Evolutionary conservation across 2,113 vertebrate genomes (phyloP).

Genomic region (Semnornis frantzii): DNA sequence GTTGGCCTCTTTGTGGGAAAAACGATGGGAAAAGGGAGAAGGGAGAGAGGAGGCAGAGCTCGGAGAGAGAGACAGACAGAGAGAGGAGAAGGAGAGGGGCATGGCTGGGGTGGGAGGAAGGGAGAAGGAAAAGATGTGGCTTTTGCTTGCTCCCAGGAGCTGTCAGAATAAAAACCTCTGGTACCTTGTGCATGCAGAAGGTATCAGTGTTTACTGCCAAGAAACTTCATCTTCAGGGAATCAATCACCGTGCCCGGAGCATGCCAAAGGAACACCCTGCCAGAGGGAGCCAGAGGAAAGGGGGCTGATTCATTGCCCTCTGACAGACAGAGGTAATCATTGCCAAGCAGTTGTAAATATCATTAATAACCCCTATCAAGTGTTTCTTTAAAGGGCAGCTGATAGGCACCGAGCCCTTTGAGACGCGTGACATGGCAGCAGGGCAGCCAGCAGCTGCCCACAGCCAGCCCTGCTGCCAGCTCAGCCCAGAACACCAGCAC

Average conservation of each 20-base stretch:
- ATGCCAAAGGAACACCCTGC: slow-evolving; percentile 3
- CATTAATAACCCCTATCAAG: slow-evolving; percentile 45
- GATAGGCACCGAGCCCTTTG: background rate
- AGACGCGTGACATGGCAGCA: background rate
- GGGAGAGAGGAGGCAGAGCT: background rate
- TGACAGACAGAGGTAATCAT: slow-evolving; percentile 35
- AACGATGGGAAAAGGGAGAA: background rate
- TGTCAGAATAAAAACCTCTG: background rate
- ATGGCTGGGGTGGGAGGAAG: background rate
- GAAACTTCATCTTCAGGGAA: background rate
- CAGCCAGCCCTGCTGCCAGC: background rate
- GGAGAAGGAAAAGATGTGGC: background rate
- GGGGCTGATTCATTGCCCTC: slow-evolving; percentile 52
- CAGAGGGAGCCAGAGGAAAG: background rate
- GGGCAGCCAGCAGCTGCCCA: background rate
- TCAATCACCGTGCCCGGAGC: background rate
- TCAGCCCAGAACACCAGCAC: background rate
- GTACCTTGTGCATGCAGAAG: background rate
- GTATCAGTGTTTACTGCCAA: background rate
- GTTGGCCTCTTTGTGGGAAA: background rate
- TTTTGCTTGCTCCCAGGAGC: background rate
- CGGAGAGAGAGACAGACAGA: background rate
- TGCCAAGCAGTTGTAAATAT: slow-evolving; percentile 48
- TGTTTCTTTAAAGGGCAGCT: slow-evolving; percentile 4
- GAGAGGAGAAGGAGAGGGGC: background rate